Percentiles rank a stretch among this genome's conserved stretches.
These are phyloP conservation scores for Drosophila hydei DNA, from an alignment of 1,140 invertebrate genomes.

Conservation along the genomic window DNA sequence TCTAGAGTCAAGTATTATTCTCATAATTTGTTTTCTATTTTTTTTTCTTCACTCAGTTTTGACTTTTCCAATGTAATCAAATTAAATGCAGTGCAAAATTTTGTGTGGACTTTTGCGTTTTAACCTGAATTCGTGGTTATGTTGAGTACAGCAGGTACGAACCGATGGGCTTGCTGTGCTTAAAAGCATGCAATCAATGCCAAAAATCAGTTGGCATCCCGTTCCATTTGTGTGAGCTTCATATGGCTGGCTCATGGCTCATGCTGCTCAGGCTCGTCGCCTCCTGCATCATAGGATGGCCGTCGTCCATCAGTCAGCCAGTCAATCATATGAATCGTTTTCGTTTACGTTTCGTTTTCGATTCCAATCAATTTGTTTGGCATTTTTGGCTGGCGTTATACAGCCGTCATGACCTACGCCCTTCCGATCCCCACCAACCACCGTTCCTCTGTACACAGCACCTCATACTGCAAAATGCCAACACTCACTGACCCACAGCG, in stretches of 20 bases:
- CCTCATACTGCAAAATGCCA: constrained; percentile 11
- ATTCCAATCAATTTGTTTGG: constrained; percentile 82
- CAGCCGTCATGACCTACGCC: constrained; percentile 1
- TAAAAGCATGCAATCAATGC: constrained; percentile 45
- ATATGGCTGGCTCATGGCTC: neutral
- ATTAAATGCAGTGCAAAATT: constrained; percentile 47
- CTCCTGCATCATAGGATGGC: constrained; percentile 24
- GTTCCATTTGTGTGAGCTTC: neutral
- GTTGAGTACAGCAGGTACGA: neutral
- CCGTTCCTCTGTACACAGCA: neutral
- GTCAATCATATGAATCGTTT: constrained; percentile 82
- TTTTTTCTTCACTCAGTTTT: neutral
- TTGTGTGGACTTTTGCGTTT: constrained; percentile 21
- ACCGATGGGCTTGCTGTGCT: neutral
- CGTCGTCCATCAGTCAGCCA: constrained; percentile 65
- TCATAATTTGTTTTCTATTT: neutral
- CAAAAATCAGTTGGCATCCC: constrained; percentile 32
- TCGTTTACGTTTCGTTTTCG: constrained; percentile 81
- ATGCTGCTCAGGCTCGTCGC: neutral
- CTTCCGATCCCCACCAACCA: neutral
- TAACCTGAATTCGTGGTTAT: neutral
- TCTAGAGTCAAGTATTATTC: too few relatives aligned
- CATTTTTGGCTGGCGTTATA: constrained; percentile 70
- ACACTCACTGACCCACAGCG: constrained; percentile 18
- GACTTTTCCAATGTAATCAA: constrained; percentile 38